Conservation (phyloP, 1,140 invertebrate genomes). For the Aradophagus sp. region DNA sequence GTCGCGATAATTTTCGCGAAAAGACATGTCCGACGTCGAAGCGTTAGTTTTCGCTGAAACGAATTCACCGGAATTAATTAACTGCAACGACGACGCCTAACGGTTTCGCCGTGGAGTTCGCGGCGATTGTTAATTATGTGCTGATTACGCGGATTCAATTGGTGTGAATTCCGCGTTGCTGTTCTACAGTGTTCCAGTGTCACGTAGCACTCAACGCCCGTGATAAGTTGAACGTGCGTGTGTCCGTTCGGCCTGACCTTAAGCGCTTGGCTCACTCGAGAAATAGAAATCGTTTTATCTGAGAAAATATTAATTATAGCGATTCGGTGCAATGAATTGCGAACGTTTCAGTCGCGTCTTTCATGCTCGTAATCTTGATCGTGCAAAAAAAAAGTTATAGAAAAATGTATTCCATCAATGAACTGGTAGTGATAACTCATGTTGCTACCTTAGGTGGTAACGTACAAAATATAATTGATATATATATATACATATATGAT, state of each 20-base stretch:
- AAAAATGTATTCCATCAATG: no score
- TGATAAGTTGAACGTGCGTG: slow-evolving; percentile 41
- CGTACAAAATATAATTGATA: no score
- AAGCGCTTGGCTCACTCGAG: slow-evolving; percentile 8
- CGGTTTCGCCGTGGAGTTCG: slow-evolving; percentile 35
- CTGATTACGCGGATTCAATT: slow-evolving; percentile 51
- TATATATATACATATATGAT: no score
- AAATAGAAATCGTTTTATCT: slow-evolving; percentile 12
- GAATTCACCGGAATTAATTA: slow-evolving; percentile 31
- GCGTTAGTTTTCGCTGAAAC: slow-evolving; percentile 27
- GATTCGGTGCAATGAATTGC: slow-evolving; percentile 5
- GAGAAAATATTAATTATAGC: slow-evolving; percentile 17
- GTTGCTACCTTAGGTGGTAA: no score
- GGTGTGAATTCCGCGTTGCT: slow-evolving; percentile 54
- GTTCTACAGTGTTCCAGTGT: slow-evolving; percentile 39
- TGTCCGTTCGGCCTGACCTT: slow-evolving; percentile 17
- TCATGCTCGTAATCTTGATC: no score
- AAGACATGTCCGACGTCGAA: slow-evolving; percentile 4
- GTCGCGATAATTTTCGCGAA: no score
- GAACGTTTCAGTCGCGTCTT: no score
- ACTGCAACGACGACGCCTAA: slow-evolving; percentile 36
- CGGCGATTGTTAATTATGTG: slow-evolving; percentile 53
- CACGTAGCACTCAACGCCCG: slow-evolving; percentile 40
- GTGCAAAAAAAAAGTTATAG: no score
- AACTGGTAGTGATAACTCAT: no score